Base-by-base conservation (phyloP, 2,113 vertebrate genomes). In the Phycodurus eques region DNA sequence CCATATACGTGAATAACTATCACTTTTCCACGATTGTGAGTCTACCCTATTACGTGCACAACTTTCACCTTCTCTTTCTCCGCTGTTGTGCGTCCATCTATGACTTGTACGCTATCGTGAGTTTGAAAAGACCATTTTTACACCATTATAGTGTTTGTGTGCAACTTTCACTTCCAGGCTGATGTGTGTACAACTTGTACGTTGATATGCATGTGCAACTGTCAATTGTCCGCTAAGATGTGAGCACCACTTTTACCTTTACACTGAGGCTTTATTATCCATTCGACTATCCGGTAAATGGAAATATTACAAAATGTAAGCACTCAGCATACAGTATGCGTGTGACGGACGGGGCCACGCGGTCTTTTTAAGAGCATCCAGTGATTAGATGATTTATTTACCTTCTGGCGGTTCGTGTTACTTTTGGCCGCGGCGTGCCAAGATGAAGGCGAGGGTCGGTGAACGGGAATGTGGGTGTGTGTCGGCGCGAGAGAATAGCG, bases 391-490 rank as follows among this genome's bases (percentile, higher is more conserved):
- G 69, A 83, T 82, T 77, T 76, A 85, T 90, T 82, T 77, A 75
- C 78, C 74, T 80, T 78, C 46, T 77, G 82, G 71, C 33, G 60
- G 64, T 72, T 70, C 66, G 64, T 88, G 78, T 85, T 78, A 75
- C 80, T 78, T 81, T 83, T 85, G 78, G 74, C 81, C 71, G 61
- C 27, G 17, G 43, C 4, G 66, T 74, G 76, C 72, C 60, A 65
- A 74, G 71, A 85, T 78, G 73, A 86, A 83, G 75, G 80, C 72
- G 85, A 82, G 59, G 77, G 75, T 77, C 79, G 75, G 68, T 57
- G 77, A 42, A 33, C 67, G 70, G 31, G 71, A 15, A 67, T 9
- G 68, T 73, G 78, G 59, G 72, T 17, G 73, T 11, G 71, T 69
- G 79, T 70, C 54, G 62, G 70, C 69, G 65, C 17, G 67, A 76